Percentiles rank a stretch among this genome's conserved stretches.
Evolutionary conservation across 2,113 vertebrate genomes (phyloP).

Genomic region (Oryzias woworae): DNA sequence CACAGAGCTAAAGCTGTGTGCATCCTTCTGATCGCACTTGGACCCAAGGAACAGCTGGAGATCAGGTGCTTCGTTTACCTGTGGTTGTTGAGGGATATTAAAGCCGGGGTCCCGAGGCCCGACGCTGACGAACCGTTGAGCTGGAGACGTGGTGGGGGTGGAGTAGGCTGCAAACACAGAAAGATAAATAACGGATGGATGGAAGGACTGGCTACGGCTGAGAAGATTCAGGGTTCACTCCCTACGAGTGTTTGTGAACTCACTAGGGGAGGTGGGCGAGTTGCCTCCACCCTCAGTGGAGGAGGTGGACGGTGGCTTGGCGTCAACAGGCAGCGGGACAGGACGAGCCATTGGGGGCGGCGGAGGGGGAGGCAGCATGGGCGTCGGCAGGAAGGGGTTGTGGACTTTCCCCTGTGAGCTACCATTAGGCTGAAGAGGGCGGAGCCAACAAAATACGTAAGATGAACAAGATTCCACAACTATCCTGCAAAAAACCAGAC

Average conservation of each 20-base stretch:
- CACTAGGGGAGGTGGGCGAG: conserved; percentile 97
- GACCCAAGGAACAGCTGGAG: background rate
- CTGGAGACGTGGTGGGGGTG: conserved; percentile 97
- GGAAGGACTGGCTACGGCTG: too few relatives aligned
- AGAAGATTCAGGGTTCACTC: background rate
- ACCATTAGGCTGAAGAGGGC: conserved; percentile 86
- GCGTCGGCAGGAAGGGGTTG: conserved; percentile 98
- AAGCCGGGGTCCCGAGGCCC: conserved; percentile 98
- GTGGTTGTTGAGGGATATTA: conserved; percentile 99
- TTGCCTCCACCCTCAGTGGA: conserved; percentile 91
- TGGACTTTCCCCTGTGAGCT: conserved; percentile 99
- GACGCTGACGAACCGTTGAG: conserved; percentile 99
- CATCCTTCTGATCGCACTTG: background rate
- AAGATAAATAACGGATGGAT: conserved; percentile 4
- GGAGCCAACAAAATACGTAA: background rate
- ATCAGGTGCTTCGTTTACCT: conserved; percentile 77
- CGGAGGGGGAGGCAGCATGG: conserved; percentile 97
- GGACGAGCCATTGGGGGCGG: conserved; percentile 98
- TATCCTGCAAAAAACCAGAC: conserved; percentile 32
- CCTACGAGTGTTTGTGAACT: conserved; percentile 68
- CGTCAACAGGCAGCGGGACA: conserved; percentile 96
- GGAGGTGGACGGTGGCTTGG: conserved; percentile 94
- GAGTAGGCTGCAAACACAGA: conserved; percentile 90
- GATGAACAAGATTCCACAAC: conserved; percentile 19
- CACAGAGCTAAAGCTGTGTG: background rate